phyloP scores from a whole-genome alignment of 2,888 invertebrate genomes.

The Platerodrilus igneus region DNA sequence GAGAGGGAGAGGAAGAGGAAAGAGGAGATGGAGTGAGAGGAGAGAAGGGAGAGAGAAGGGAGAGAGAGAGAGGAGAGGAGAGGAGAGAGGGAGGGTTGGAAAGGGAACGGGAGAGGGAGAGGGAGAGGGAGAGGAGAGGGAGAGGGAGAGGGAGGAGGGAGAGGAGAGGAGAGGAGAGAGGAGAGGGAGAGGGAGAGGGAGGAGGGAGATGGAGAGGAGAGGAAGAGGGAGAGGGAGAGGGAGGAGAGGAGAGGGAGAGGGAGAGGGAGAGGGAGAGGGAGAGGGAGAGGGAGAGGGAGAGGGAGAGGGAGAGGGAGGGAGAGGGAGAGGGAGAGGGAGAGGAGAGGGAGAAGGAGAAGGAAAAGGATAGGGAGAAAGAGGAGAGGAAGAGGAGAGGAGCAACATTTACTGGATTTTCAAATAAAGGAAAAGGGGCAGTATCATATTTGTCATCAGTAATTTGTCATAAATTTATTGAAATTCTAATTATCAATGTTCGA shows the following conservation, averaged over 20 bases:
- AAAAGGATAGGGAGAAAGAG: neutral
- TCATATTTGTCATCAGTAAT: no score
- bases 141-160: neutral
- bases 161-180: conserved; percentile 4
- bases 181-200: neutral
- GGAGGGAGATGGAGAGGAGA: no score
- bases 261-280: conserved; percentile 4
- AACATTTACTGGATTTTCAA: neutral
- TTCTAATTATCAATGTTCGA: no score
- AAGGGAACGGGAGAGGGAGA: conserved; percentile 6
- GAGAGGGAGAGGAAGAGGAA: neutral
- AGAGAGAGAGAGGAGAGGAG: no score
- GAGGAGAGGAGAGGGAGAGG: conserved; percentile 3
- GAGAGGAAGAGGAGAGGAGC: neutral
- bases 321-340: neutral
- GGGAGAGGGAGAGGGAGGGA: neutral
- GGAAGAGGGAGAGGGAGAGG: conserved; percentile 2
- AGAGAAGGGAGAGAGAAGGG: conserved; percentile 4
- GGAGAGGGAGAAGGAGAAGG: neutral
- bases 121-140: neutral
- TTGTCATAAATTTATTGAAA: no score
- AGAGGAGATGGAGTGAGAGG: neutral
- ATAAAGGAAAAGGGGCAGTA: neutral
- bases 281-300: neutral
- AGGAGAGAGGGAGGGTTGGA: conserved; percentile 3